Evolutionary conservation across 2,888 invertebrate species (phyloP).

Genomic region (Apantesis nais): DNA sequence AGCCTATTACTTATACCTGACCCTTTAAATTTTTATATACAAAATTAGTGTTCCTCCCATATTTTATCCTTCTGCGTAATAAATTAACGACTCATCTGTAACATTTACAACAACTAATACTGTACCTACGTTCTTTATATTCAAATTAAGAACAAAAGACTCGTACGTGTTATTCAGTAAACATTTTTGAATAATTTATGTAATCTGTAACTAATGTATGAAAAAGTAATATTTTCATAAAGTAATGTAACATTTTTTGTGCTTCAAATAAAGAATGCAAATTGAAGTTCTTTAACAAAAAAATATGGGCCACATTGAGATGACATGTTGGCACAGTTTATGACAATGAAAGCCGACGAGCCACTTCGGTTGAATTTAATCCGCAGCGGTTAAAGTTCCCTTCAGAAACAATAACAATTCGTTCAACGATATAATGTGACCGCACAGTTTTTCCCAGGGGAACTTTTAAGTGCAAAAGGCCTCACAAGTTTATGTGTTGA

Average conservation of each 20-base stretch:
- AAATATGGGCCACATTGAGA: slow-evolving; percentile 47
- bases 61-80: neutral
- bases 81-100: neutral
- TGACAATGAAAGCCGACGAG: slow-evolving; percentile 54
- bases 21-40: no score
- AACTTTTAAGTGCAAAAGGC: slow-evolving; percentile 79
- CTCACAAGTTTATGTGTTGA: slow-evolving; percentile 75
- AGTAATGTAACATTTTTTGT: slow-evolving; percentile 26
- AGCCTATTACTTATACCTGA: no score
- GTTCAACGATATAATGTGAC: slow-evolving; percentile 72
- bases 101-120: neutral
- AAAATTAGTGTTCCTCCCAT: neutral
- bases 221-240: neutral
- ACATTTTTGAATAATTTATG: neutral
- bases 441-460: slow-evolving; percentile 64
- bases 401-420: slow-evolving; percentile 77
- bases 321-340: slow-evolving; percentile 53
- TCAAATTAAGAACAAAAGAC: neutral
- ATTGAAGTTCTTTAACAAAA: slow-evolving; percentile 42
- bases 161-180: neutral
- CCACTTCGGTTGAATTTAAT: slow-evolving; percentile 66
- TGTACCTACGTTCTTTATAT: neutral
- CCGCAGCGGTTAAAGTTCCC: slow-evolving; percentile 67
- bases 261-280: slow-evolving; percentile 36
- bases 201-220: slow-evolving; percentile 1